A percentile compares a stretch with the other conserved stretches of the same genome.
Evolutionary conservation across 2,797 vertebrate species (phyloP).

Genomic region (Peromyscus nudipes): DNA sequence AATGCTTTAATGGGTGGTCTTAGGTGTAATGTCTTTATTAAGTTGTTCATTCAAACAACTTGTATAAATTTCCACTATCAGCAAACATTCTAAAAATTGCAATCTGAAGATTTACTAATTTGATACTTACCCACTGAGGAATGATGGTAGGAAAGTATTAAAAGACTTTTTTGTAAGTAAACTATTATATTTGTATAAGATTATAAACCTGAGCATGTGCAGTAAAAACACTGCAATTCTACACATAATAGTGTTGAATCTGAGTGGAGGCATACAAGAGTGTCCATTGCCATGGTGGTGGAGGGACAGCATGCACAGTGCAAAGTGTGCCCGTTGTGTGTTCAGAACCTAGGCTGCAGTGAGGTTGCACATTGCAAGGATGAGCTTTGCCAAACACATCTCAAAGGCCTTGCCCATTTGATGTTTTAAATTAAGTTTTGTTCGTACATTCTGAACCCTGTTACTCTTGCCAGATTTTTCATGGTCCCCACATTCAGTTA

Average conservation of each 20-base stretch:
- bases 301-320: accelerated
- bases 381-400: background rate
- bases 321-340: background rate
- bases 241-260: background rate
- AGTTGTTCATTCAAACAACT: slow-evolving; percentile 10
- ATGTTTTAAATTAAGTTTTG: background rate
- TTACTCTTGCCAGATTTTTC: background rate
- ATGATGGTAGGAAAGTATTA: background rate
- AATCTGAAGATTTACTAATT: background rate
- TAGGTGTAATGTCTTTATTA: slow-evolving; percentile 3
- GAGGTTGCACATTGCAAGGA: too few relatives aligned
- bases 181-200: background rate
- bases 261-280: too few relatives aligned
- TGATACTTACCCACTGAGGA: background rate
- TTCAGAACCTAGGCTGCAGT: background rate
- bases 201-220: background rate
- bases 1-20: slow-evolving; percentile 28
- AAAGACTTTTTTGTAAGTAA: background rate
- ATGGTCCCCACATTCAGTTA: background rate
- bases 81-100: background rate
- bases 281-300: too few relatives aligned
- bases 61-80: slow-evolving; percentile 15
- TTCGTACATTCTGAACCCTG: background rate
- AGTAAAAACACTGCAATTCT: background rate
- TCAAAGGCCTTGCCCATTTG: background rate